Conservation (phyloP, 1,140 invertebrate genomes). For the Condylostylus longicornis region DNA sequence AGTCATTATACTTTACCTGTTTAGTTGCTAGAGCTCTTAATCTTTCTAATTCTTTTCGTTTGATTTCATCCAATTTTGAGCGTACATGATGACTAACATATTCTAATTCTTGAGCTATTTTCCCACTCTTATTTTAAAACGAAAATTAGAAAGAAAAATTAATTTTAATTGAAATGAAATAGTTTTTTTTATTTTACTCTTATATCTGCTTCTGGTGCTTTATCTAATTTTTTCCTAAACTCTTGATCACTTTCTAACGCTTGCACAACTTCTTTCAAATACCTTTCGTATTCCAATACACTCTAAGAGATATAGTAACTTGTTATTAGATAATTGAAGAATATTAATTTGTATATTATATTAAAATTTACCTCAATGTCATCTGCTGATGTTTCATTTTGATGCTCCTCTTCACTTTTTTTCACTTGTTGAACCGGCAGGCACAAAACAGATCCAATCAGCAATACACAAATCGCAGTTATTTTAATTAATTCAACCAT, state of each 20-base stretch:
- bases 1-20: slow-evolving; percentile 9
- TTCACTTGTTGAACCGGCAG: too few species aligned
- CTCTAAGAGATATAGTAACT: too few species aligned
- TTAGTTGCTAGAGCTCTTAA: slow-evolving; percentile 53
- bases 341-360: too few species aligned
- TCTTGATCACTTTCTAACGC: slow-evolving; percentile 68
- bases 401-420: too few species aligned
- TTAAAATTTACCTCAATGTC: too few species aligned
- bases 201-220: slow-evolving; percentile 64
- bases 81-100: slow-evolving; percentile 78
- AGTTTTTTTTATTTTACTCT: slow-evolving; percentile 37
- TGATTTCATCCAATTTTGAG: slow-evolving; percentile 82
- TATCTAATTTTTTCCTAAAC: slow-evolving; percentile 67
- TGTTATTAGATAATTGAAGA: too few species aligned
- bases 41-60: slow-evolving; percentile 72
- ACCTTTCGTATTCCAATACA: slow-evolving; percentile 63
- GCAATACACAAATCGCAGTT: too few species aligned
- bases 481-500: too few species aligned
- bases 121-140: slow-evolving; percentile 52
- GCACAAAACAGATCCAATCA: too few species aligned
- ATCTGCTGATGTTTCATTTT: too few species aligned
- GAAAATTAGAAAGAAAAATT: slow-evolving; percentile 4
- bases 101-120: slow-evolving; percentile 81
- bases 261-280: slow-evolving; percentile 73
- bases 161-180: not conserved